These are phyloP conservation scores for Leuciscus waleckii DNA, from an alignment of 2,797 vertebrate species.

Conservation along the genomic window DNA sequence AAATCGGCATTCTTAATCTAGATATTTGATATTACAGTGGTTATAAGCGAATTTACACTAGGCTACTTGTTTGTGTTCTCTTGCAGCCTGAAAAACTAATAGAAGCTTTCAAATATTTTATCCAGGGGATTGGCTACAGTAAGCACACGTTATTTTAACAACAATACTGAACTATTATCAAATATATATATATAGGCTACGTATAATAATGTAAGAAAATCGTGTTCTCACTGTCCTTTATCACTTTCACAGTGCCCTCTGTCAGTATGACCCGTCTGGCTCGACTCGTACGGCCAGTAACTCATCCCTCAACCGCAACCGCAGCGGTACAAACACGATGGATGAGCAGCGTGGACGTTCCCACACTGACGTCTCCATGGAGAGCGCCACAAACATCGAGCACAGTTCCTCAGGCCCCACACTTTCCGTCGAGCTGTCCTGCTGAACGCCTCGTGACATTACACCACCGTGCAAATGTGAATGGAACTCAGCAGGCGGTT, in stretches of 20 bases:
- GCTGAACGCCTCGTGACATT: conserved; percentile 71
- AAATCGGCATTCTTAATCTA: neutral
- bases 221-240: neutral
- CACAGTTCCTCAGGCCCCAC: conserved; percentile 32
- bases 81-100: conserved; percentile 90
- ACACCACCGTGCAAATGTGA: neutral
- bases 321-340: conserved; percentile 75
- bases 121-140: conserved; percentile 97
- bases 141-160: conserved; percentile 71
- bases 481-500: neutral
- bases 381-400: conserved; percentile 66
- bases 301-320: conserved; percentile 79
- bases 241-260: conserved; percentile 69
- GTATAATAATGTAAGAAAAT: neutral
- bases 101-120: conserved; percentile 96
- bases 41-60: neutral
- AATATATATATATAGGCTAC: neutral
- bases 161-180: neutral
- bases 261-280: conserved; percentile 89
- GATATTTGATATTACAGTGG: neutral
- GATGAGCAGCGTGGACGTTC: conserved; percentile 81
- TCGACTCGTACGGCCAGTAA: conserved; percentile 85
- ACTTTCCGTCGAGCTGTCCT: conserved; percentile 86
- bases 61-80: conserved; percentile 12
- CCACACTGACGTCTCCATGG: conserved; percentile 79